Base-by-base conservation (phyloP, 2,113 vertebrate species). In the Zosterops hypoxanthus region DNA sequence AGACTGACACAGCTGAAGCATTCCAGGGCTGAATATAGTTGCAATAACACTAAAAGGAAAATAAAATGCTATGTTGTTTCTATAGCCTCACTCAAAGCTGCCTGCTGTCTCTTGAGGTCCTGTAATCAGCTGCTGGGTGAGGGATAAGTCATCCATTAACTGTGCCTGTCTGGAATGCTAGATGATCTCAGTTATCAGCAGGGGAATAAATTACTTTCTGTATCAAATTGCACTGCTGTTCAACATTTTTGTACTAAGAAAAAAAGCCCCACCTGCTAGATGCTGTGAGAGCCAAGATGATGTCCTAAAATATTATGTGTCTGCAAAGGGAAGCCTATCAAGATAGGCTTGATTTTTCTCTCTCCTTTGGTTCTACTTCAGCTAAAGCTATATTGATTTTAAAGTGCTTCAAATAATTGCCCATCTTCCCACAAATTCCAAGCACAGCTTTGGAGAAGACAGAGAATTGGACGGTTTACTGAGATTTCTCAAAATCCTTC, bases 121-220 rank as follows among this genome's bases (percentile, higher is more conserved):
- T 46, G 86, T 96, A 93, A 97, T 94, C 83, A 87, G 97, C 92
- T 94, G 92, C 75, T 1, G 41, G 91, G 91, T 55, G 42, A 91
- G 90, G 97, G 93, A 82, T 97, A 98, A 97, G 96, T 96, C 97
- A 98, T 97, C 98, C 97, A 98, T 98, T 98, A 98, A 97, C 97
- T 90, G 86, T 83, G 95, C 93, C 36, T 84, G 94, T 96, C 92
- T 93, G 97, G 96, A 97, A 97, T 85, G 88, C 95, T 94, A 90
- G 95, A 94, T 97, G 96, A 98, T 97, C 97, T 98, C 96, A 97
- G 96, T 82, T 97, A 97, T 97, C 97, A 97, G 72, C 97, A 93
- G 82, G 97, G 92, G 96, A 98, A 97, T 97, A 96, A 96, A 98
- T 98, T 95, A 97, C 90, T 94, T 93, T 95, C 91, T 80, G 73